Evolutionary conservation across 2,888 invertebrate genomes (phyloP).

Genomic region (Cephus rjabovi): DNA sequence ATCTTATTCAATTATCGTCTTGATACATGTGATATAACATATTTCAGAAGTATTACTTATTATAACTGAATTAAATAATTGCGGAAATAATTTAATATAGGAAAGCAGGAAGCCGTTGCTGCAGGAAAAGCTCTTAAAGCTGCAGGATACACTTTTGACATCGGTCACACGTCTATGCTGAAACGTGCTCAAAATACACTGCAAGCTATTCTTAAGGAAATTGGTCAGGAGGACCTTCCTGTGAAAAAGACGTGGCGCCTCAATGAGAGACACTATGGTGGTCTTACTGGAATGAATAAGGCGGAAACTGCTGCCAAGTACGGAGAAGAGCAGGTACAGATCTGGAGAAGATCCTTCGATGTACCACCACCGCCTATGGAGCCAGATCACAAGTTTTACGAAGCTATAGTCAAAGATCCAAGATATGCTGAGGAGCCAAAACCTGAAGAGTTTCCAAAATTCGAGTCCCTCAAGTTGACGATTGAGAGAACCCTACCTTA

Average conservation of each 20-base stretch:
- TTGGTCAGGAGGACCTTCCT: constrained; percentile 76
- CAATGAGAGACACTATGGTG: constrained; percentile 90
- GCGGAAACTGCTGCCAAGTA: constrained; percentile 87
- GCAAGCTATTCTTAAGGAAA: constrained; percentile 75
- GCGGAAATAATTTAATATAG: constrained; percentile 58
- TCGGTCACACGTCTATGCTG: constrained; percentile 84
- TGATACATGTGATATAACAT: neutral
- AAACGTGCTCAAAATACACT: constrained; percentile 83
- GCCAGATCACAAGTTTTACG: constrained; percentile 79
- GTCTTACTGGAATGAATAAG: constrained; percentile 87
- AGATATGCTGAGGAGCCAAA: constrained; percentile 80
- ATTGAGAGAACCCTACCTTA: constrained; percentile 86
- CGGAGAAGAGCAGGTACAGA: constrained; percentile 86
- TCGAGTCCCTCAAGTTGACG: constrained; percentile 85
- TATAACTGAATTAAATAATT: neutral
- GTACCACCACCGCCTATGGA: constrained; percentile 86
- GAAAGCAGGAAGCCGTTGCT: constrained; percentile 75
- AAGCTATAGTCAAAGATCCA: constrained; percentile 80
- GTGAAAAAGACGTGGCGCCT: constrained; percentile 83
- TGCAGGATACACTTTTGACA: constrained; percentile 79
- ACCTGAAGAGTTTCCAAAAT: constrained; percentile 81
- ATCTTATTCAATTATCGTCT: neutral
- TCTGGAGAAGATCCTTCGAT: constrained; percentile 88
- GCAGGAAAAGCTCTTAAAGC: constrained; percentile 81
- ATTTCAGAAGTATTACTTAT: neutral